Evolutionary conservation across 2,797 vertebrate species (phyloP).

Genomic region (Squalus acanthias): DNA sequence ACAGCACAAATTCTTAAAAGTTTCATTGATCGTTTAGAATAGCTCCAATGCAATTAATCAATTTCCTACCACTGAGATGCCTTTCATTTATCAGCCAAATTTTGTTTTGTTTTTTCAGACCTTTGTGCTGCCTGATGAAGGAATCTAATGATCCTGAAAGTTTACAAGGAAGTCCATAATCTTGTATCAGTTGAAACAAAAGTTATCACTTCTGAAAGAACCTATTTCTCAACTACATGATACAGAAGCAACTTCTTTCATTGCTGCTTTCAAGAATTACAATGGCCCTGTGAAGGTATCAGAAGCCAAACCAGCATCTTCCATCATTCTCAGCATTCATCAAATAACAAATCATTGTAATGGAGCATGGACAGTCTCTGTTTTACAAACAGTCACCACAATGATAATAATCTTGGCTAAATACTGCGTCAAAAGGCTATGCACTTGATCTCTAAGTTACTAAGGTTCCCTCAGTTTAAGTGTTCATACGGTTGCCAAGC

Average conservation of each 20-base stretch:
- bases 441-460: not conserved
- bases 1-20: not conserved
- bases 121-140: not conserved
- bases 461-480: not conserved
- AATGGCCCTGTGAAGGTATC: not conserved
- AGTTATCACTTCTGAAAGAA: not conserved
- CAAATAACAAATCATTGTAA: not conserved
- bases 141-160: slow-evolving; percentile 11
- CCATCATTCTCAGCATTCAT: not conserved
- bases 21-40: not conserved
- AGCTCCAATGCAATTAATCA: not conserved
- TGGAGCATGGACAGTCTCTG: not conserved
- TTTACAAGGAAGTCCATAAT: not conserved
- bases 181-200: not conserved
- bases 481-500: not conserved
- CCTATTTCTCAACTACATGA: not conserved
- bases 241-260: not conserved
- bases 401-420: not conserved
- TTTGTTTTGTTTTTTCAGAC: not conserved
- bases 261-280: not conserved
- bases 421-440: not conserved
- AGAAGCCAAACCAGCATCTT: not conserved
- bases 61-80: not conserved
- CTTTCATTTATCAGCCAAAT: not conserved
- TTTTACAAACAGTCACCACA: not conserved